Conservation (phyloP, 2,113 vertebrate genomes). For the Chloroceryle aenea region DNA sequence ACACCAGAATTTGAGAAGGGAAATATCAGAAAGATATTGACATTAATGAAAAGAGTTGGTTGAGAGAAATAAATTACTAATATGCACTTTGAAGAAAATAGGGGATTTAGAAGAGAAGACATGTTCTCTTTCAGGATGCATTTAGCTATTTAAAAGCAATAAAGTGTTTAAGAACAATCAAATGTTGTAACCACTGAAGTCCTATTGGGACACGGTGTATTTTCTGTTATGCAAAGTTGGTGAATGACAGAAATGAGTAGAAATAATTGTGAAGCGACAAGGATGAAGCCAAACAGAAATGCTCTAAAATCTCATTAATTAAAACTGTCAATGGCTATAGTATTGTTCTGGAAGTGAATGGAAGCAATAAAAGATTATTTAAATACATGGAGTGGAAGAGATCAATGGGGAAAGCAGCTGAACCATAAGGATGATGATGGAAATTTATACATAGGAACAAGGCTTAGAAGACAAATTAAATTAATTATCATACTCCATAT, state of each 20-base stretch:
- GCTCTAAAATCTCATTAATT: conserved; percentile 13
- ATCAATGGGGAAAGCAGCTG: background rate
- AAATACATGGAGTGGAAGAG: background rate
- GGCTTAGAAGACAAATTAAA: background rate
- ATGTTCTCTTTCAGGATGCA: background rate
- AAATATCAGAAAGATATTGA: background rate
- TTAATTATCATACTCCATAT: background rate
- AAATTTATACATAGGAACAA: background rate
- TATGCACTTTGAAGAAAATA: background rate
- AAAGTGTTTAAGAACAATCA: background rate
- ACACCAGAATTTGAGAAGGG: background rate
- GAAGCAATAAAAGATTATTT: conserved; percentile 3
- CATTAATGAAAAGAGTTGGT: background rate
- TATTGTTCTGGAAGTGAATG: background rate
- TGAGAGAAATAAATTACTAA: background rate
- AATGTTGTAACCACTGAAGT: background rate
- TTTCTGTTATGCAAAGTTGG: background rate
- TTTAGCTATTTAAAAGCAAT: background rate
- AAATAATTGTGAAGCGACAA: background rate
- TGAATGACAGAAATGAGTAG: background rate
- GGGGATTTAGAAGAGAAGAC: background rate
- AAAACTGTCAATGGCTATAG: background rate
- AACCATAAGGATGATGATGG: background rate
- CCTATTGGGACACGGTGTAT: background rate
- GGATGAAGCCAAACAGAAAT: background rate